Evolutionary conservation across 53 echinoderm and acorn worm species (phyloP), one percentile per base, ranked within the genome.

Genomic region (Mesocentrotus franciscanus): DNA sequence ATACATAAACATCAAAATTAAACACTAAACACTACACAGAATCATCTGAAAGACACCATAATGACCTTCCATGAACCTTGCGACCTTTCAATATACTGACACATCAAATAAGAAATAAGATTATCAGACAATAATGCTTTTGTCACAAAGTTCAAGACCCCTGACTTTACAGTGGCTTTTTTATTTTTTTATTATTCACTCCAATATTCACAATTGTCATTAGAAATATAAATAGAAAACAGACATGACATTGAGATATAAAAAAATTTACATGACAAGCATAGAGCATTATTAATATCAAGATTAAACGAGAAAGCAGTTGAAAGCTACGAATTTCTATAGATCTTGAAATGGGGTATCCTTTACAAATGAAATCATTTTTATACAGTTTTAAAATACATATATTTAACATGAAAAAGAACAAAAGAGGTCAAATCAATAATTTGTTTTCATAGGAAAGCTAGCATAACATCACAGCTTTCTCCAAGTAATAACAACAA

Each of bases 161-260:
- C 42, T 81, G 27, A 32, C 74, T 74, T 27, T 74, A 74, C 32
- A 74, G 20, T 81, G 81, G 42, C 42, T 81, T 76, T 29, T 81
- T 81, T 81, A 49, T 49, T 49, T 49, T 49, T 49, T 2, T 49
- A 49, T 49, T 49, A 42, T 81, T 81, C 81, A 81, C 42, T 81
- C 81, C 36, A 42, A 9, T 18, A 18, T 81, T 81, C 81, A 81
- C 36, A 81, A 39, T 39, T 22, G 39, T 79, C 79, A 7, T 81
- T 20, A 81, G 42, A 42, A 81, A 81, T 81, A 81, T 81, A 81
- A 81, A 81, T 81, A 81, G 81, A 81, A 39, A 39, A 81, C 76
- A 76, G 33, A 33, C 76, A 76, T 76, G 33, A 33, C 76, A 76
- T 76, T 29, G 76, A 76, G 32, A 81, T 18, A 20, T 18, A 49